Conservation (phyloP, 2,113 vertebrate species). For the Pelobates fuscus region DNA sequence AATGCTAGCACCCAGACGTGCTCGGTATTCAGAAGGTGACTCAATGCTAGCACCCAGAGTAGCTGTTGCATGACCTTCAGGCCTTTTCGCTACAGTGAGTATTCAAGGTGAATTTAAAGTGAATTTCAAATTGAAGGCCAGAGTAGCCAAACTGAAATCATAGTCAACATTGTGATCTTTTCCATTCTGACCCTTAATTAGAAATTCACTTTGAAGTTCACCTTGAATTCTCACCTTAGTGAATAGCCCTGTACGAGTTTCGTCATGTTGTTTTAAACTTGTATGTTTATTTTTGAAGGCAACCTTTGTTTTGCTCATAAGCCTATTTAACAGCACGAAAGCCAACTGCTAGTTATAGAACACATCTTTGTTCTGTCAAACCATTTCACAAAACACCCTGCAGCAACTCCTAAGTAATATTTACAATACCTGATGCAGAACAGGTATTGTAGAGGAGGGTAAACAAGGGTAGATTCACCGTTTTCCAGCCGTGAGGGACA, state of each 20-base stretch:
- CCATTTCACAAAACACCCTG: slow-evolving; percentile 15
- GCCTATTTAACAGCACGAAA: neutral
- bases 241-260: neutral
- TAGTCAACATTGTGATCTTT: too few species aligned
- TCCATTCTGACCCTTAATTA: too few species aligned
- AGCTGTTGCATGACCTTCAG: too few species aligned
- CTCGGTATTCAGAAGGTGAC: too few species aligned
- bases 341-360: slow-evolving; percentile 2
- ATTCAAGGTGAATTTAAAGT: too few species aligned
- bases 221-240: too few species aligned
- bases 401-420: slow-evolving; percentile 8
- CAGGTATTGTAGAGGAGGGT: slow-evolving; percentile 14
- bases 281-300: neutral
- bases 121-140: too few species aligned
- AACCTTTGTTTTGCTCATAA: neutral
- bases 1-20: too few species aligned
- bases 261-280: neutral
- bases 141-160: too few species aligned
- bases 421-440: slow-evolving; percentile 27
- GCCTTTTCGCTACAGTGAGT: too few species aligned
- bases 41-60: too few species aligned
- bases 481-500: neutral
- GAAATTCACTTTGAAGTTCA: too few species aligned
- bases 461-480: slow-evolving; percentile 27
- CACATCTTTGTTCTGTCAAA: slow-evolving; percentile 18